Evolutionary conservation across 2,113 vertebrate genomes (phyloP).

Genomic region (Abramis brama): DNA sequence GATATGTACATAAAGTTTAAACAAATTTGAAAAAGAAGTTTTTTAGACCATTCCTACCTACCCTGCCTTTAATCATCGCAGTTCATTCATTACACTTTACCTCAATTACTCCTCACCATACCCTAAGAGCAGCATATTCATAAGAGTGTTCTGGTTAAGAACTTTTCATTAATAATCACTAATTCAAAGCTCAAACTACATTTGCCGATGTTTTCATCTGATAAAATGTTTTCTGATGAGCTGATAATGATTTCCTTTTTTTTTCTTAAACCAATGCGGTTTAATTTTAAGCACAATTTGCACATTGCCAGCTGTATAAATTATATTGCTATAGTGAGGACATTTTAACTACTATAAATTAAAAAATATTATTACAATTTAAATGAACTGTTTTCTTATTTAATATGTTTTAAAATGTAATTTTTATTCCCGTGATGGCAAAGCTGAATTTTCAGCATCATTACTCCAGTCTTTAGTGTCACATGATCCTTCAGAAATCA

Average conservation of each 20-base stretch:
- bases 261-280: conserved; percentile 4
- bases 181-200: conserved; percentile 12
- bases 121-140: conserved; percentile 20
- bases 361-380: neutral
- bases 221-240: neutral
- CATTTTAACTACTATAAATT: neutral
- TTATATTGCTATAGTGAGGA: neutral
- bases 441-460: neutral
- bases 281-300: too few relatives aligned
- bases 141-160: conserved; percentile 12
- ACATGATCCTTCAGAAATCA: neutral
- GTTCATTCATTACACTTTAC: conserved; percentile 12
- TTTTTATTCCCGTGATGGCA: neutral
- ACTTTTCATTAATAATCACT: conserved; percentile 26
- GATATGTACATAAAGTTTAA: too few relatives aligned
- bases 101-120: conserved; percentile 9
- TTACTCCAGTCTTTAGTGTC: neutral
- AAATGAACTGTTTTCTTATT: neutral
- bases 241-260: neutral
- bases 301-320: neutral
- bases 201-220: conserved; percentile 2
- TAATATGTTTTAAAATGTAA: neutral
- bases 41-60: too few relatives aligned
- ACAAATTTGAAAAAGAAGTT: too few relatives aligned
- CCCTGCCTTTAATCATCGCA: conserved; percentile 25